Evolutionary conservation across 2,888 invertebrate species (phyloP).

Genomic region (Agonopterix alstromeriana): DNA sequence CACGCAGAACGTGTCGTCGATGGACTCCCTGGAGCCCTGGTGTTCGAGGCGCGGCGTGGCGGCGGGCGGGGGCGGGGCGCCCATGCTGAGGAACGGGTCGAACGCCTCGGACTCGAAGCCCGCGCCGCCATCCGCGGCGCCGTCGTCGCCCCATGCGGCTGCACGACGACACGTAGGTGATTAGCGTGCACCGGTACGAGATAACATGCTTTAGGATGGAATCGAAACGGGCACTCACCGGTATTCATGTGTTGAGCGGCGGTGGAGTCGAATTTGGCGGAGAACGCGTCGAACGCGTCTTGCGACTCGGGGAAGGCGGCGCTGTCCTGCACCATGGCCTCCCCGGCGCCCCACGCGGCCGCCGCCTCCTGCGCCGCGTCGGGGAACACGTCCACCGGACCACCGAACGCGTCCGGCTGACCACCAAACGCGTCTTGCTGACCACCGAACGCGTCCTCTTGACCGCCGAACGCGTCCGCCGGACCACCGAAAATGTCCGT

Average conservation of each 20-base stretch:
- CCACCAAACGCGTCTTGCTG: slow-evolving; percentile 23
- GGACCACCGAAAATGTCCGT: not conserved
- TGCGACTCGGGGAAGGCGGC: slow-evolving; percentile 43
- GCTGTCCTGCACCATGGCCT: slow-evolving; percentile 40
- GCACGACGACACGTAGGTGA: not conserved
- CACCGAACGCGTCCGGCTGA: not conserved
- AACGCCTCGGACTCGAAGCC: slow-evolving; percentile 86
- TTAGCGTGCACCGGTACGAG: no score
- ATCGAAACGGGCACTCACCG: slow-evolving; percentile 27
- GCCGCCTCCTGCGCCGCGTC: slow-evolving; percentile 42
- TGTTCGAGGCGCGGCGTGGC: slow-evolving; percentile 79
- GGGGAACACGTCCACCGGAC: slow-evolving; percentile 2
- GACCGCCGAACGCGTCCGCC: slow-evolving; percentile 8
- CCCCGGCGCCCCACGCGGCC: slow-evolving; percentile 13
- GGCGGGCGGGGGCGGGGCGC: slow-evolving; percentile 83
- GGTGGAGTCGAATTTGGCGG: slow-evolving; percentile 90
- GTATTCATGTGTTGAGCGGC: slow-evolving; percentile 50
- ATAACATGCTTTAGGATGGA: no score
- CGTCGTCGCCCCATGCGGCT: slow-evolving; percentile 56
- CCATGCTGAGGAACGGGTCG: slow-evolving; percentile 88
- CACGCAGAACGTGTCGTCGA: slow-evolving; percentile 87
- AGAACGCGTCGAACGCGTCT: slow-evolving; percentile 89
- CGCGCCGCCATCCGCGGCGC: slow-evolving; percentile 43
- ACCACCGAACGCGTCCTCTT: slow-evolving; percentile 8
- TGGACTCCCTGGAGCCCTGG: slow-evolving; percentile 85